phyloP scores from a whole-genome alignment of 2,888 invertebrate genomes.

The Catocala nupta region DNA sequence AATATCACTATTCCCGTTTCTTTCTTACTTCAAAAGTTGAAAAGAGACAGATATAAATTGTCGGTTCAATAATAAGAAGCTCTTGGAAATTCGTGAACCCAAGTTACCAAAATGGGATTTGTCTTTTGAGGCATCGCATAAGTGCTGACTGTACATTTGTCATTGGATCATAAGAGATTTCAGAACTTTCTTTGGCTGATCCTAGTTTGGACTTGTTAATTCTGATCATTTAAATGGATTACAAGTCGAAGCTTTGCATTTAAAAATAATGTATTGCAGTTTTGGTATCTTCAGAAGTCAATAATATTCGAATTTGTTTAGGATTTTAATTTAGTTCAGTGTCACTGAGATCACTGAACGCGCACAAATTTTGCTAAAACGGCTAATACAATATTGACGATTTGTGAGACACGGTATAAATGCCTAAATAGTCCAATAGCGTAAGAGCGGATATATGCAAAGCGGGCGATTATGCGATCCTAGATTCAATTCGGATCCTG shows the following conservation, averaged over 20 bases:
- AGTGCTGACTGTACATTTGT: slow-evolving; percentile 44
- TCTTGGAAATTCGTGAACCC: slow-evolving; percentile 30
- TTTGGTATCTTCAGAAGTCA: background rate
- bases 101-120: slow-evolving; percentile 50
- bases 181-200: slow-evolving; percentile 37
- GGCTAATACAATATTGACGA: too few relatives aligned
- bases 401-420: too few relatives aligned
- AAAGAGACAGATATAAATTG: slow-evolving; percentile 21
- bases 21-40: background rate
- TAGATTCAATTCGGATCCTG: too few relatives aligned
- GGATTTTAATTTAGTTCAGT: background rate
- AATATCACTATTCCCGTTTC: slow-evolving; percentile 21
- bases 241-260: background rate
- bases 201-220: slow-evolving; percentile 25
- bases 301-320: background rate
- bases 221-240: slow-evolving; percentile 16
- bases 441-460: too few relatives aligned
- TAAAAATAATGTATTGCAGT: background rate
- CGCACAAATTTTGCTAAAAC: too few relatives aligned
- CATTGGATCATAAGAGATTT: slow-evolving; percentile 31
- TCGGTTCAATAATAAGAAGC: slow-evolving; percentile 41
- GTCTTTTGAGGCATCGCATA: slow-evolving; percentile 42
- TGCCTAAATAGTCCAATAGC: too few relatives aligned
- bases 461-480: too few relatives aligned
- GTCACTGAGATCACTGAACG: too few relatives aligned